Evolutionary conservation across 2,888 invertebrate species (phyloP), one percentile per base, ranked within the genome.

Genomic region (Megamerina dolium): DNA sequence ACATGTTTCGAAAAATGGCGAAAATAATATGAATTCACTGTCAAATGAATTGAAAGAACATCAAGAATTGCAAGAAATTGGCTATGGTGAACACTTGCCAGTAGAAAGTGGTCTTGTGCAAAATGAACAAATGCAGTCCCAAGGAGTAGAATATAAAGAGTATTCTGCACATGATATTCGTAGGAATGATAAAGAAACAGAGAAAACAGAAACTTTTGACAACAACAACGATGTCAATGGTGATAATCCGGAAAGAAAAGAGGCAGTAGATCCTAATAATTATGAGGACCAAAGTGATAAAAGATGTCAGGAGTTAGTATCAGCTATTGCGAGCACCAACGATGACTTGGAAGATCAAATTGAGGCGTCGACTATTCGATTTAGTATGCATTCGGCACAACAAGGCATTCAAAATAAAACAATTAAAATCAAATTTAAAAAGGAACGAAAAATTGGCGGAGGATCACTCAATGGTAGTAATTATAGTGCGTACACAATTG

Each of bases 361-460:
- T 31, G 67, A 66, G 51, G 66, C 65, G 2, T 64, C 65, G 2
- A 67, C 66, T 10, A 66, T 70, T 48, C 66, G 65, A 14, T 66
- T 68, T 27, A 64, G 60, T 33, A 63, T 63, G 21, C 64, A 68
- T 43, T 59, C 63, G 4, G 59, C 63, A 10, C 63, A 65, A 44
- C 63, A 66, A 33, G 53, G 55, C 12, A 59, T 55, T 16, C 66
- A 68, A 48, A 70, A 66, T 46, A 68, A 71, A 53, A 66, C 68
- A 6, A 66, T 72, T 2, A 72, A 70, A 52, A 71, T 72, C 30
- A 72, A 70, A 48, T 72, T 70, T 34, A 69, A 61, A 45, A 68
- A 68, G 43, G 67, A 67, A 36, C 35, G 23, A 18, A 14, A 51
- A 20, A 40, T 41, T 14, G 49, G 41, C 10, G 46, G 44, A 12